phyloP scores from a whole-genome alignment of 2,113 vertebrate genomes.

The Malurus cyaneus region DNA sequence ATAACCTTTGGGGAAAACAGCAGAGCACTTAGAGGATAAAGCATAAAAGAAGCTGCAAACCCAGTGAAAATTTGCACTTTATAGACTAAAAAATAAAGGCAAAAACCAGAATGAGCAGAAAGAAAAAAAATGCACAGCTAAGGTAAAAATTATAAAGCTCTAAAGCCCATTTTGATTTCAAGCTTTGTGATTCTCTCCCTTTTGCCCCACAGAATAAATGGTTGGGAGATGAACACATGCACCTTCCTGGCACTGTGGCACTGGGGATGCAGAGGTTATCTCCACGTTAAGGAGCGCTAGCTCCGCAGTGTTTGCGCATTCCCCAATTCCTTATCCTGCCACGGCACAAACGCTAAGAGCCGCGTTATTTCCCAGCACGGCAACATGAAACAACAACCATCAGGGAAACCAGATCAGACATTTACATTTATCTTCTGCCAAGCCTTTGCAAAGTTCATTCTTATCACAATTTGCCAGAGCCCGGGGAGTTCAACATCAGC shows the following conservation, averaged over 20 bases:
- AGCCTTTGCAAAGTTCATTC: slow-evolving; percentile 1
- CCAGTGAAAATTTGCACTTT: slow-evolving; percentile 55
- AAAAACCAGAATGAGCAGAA: neutral
- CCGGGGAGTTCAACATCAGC: neutral
- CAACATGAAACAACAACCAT: slow-evolving; percentile 2
- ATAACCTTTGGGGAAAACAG: slow-evolving; percentile 70
- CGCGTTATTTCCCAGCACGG: neutral
- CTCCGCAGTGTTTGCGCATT: neutral
- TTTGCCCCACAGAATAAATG: neutral
- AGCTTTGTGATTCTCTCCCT: slow-evolving; percentile 19
- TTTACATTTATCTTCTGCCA: slow-evolving; percentile 2
- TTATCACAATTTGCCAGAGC: neutral
- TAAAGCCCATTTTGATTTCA: slow-evolving; percentile 29
- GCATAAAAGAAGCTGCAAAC: slow-evolving; percentile 53
- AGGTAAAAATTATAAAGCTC: neutral
- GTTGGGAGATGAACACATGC: neutral
- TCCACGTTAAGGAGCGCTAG: neutral
- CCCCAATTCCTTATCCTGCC: neutral
- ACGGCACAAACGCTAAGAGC: neutral
- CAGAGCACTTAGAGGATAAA: slow-evolving; percentile 68
- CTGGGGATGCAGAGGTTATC: neutral
- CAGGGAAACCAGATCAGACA: neutral
- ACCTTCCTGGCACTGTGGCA: neutral
- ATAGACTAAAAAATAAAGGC: neutral
- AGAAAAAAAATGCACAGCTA: slow-evolving; percentile 36